Base-by-base conservation (phyloP, 2,888 invertebrate species). In the Actias luna region DNA sequence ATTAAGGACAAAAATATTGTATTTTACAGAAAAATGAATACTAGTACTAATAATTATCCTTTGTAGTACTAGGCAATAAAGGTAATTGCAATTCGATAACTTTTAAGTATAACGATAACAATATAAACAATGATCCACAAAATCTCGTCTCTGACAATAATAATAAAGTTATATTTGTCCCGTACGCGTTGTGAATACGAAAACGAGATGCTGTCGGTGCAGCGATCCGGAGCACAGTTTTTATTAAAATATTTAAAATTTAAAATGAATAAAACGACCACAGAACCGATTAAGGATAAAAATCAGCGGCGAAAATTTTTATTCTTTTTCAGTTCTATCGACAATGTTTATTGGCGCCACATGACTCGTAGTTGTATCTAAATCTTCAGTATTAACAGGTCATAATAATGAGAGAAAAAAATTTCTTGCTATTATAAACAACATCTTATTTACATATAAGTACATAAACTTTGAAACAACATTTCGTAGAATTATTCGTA, bases 91-190 rank as follows among this genome's bases (percentile, higher is more conserved):
- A 79, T 82, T 81, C 82, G 83, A 83, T 83, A 78, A 76, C 77
- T 71, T 80, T 80, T 79, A 77, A 80, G 77, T 78, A 75, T 72
- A 78, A 78, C 77, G 82, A 83, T 86, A 84, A 84, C 79, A 80
- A 82, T 78, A 80, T 74, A 67, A 73, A 76, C 76, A 71, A 77
- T 78, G 82, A 83, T 83, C 79, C 78, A 76, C 76, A 73, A 81
- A 87, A 88, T 88, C 80, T 78, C 82, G 83, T 87, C 76, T 80
- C 74, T 66, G 73, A 74, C 73, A 72, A 82, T 85, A 80, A 83
- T 80, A 84, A 81, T 88, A 87, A 87, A 88, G 82, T 73, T 84
- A 79, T 85, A 88, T 87, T 85, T 80, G 85, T 81, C 79, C 80
- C 73, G 76, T 72, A 79, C 84, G 82, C 80, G 82, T 72, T 71